A percentile compares a stretch with the other conserved stretches of the same genome.
These are phyloP conservation scores for Nothoprocta pentlandii DNA, from an alignment of 2,113 vertebrate genomes.

Conservation along the genomic window DNA sequence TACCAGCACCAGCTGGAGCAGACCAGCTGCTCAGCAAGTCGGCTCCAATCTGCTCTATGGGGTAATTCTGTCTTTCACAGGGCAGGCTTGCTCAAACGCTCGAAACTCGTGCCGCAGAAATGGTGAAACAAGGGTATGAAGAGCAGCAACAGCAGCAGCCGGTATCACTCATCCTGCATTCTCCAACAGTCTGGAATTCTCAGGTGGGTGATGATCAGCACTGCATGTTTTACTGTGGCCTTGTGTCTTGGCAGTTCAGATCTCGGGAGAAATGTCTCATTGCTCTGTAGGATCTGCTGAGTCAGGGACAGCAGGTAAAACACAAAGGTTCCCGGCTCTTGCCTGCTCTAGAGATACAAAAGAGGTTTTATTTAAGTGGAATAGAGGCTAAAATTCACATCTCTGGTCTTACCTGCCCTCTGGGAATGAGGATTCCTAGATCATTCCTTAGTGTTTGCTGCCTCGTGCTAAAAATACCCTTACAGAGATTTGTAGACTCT, in stretches of 20 bases:
- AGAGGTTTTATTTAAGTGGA: background rate
- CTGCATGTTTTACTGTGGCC: background rate
- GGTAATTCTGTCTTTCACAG: background rate
- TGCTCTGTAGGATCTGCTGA: background rate
- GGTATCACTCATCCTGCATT: background rate
- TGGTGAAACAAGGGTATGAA: background rate
- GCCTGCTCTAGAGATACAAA: background rate
- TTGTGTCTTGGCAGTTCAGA: background rate
- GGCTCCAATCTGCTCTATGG: background rate
- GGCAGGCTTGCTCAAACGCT: background rate
- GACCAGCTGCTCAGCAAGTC: background rate
- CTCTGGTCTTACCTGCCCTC: background rate
- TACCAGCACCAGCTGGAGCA: background rate
- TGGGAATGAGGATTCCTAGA: background rate
- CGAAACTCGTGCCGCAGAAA: background rate
- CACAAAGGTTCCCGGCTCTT: background rate
- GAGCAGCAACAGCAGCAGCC: background rate
- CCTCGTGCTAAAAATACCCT: fast-evolving
- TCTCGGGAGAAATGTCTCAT: background rate
- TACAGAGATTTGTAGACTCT: background rate
- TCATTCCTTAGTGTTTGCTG: background rate
- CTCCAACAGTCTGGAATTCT: background rate
- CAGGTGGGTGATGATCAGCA: background rate
- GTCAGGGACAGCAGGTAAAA: background rate
- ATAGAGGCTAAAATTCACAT: background rate